Evolutionary conservation across 2,113 vertebrate genomes (phyloP).

Genomic region (Oncorhynchus mykiss): DNA sequence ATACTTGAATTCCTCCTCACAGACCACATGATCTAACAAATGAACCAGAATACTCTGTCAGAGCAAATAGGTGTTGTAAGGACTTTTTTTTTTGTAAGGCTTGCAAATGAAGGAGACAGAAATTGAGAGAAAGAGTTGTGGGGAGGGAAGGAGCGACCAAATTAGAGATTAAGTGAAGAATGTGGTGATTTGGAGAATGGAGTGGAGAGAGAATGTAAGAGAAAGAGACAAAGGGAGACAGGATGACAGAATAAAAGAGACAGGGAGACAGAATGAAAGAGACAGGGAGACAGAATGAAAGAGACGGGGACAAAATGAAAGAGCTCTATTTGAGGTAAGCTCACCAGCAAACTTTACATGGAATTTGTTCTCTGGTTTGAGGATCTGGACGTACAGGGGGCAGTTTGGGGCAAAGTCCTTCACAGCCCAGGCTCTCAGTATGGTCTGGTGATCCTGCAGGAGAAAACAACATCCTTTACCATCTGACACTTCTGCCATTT

Average conservation of each 20-base stretch:
- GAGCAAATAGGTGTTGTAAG: neutral
- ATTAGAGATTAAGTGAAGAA: no score
- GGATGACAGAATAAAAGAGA: neutral
- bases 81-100: neutral
- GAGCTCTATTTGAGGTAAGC: conserved; percentile 16
- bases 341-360: conserved; percentile 99
- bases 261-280: neutral
- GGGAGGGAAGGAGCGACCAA: no score
- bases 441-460: conserved; percentile 92
- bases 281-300: neutral
- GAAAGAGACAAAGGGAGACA: neutral
- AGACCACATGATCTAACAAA: conserved; percentile 88
- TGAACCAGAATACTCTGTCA: neutral
- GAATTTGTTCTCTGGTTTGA: conserved; percentile 99
- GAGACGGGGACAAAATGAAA: neutral
- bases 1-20: conserved; percentile 99
- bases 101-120: neutral
- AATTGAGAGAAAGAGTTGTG: neutral
- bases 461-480: neutral
- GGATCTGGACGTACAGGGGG: conserved; percentile 94
- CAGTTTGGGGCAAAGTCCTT: conserved; percentile 99
- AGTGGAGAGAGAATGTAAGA: neutral
- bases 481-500: neutral
- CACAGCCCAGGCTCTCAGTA: conserved; percentile 96
- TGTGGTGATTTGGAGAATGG: neutral